phyloP scores from a whole-genome alignment of 2,888 invertebrate species.

The Palloptera scutellata region DNA sequence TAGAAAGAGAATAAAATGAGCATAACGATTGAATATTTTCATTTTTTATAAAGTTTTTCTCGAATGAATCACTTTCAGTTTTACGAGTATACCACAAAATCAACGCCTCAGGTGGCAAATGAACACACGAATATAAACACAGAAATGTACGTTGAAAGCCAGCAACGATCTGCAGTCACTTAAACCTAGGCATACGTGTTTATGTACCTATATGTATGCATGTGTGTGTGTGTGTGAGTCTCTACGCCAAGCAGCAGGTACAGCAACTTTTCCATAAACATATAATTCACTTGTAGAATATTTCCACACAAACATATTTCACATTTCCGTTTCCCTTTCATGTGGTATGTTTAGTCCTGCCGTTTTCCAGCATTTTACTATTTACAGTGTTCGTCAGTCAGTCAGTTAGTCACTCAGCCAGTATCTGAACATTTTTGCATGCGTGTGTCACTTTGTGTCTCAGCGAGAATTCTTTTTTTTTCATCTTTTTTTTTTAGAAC shows the following conservation, averaged over 20 bases:
- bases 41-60: constrained; percentile 17
- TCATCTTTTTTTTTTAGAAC: constrained; percentile 3
- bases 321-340: constrained; percentile 11
- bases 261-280: constrained; percentile 29
- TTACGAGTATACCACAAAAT: constrained; percentile 3
- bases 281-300: constrained; percentile 27
- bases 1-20: background rate
- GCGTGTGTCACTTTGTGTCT: background rate
- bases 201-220: background rate
- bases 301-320: background rate
- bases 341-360: background rate
- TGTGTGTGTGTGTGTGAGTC: constrained; percentile 15
- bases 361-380: constrained; percentile 6
- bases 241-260: constrained; percentile 26
- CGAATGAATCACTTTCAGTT: constrained; percentile 18
- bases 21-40: constrained; percentile 14
- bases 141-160: background rate
- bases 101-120: constrained; percentile 7
- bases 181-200: background rate
- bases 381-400: constrained; percentile 2
- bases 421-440: background rate
- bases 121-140: background rate
- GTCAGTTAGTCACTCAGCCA: background rate
- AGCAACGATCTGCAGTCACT: background rate
- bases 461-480: background rate